phyloP scores from a whole-genome alignment of 2,888 invertebrate species.

The Sacculina carcini region DNA sequence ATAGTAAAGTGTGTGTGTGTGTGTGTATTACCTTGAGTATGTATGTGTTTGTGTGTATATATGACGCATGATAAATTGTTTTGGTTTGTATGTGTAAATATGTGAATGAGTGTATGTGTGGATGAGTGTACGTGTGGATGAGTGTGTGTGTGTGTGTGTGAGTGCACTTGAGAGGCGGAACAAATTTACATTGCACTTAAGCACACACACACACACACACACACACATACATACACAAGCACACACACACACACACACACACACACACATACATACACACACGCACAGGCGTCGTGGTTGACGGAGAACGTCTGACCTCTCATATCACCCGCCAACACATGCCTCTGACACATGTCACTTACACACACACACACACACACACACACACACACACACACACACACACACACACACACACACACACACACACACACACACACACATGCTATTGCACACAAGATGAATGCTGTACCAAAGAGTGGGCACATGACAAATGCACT shows the following conservation, averaged over 20 bases:
- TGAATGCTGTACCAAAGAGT: too few relatives aligned
- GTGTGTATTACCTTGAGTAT: conserved; percentile 2
- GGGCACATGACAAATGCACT: too few relatives aligned
- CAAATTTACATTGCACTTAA: too few relatives aligned
- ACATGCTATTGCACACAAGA: too few relatives aligned
- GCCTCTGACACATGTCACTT: too few relatives aligned
- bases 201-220: not conserved
- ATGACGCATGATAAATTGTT: not conserved
- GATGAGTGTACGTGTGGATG: not conserved
- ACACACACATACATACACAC: not conserved
- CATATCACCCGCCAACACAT: too few relatives aligned
- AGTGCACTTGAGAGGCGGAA: not conserved
- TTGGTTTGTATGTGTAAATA: not conserved
- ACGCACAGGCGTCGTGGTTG: not conserved
- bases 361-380: too few relatives aligned
- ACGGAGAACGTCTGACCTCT: too few relatives aligned
- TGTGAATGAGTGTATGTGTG: not conserved
- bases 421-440: too few relatives aligned
- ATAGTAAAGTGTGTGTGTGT: conserved; percentile 1
- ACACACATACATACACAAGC: not conserved
- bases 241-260: not conserved
- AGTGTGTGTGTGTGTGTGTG: not conserved
- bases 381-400: too few relatives aligned
- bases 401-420: too few relatives aligned
- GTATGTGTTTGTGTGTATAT: not conserved